A percentile compares a stretch with the other conserved stretches of the same genome.
phyloP scores from a whole-genome alignment of 2,113 vertebrate species.

The Neolamprologus variostigma region DNA sequence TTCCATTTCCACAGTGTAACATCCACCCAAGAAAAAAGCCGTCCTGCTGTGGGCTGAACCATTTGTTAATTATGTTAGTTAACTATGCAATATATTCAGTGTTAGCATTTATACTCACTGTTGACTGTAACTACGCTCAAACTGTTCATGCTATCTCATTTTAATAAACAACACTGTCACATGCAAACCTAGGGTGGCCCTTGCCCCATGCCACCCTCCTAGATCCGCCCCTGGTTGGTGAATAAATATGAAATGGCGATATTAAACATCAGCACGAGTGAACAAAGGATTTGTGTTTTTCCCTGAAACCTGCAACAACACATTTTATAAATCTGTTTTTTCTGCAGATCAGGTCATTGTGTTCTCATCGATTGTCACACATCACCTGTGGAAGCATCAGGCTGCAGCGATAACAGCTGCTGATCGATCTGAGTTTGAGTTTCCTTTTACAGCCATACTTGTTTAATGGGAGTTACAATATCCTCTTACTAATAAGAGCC shows the following conservation, averaged over 20 bases:
- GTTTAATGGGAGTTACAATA: not conserved
- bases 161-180: not conserved
- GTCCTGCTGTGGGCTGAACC: not conserved
- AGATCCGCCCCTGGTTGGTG: not conserved
- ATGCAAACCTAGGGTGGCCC: not conserved
- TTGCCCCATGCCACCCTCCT: not conserved
- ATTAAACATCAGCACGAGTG: not conserved
- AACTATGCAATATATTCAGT: accelerated
- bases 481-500: not conserved
- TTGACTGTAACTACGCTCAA: not conserved
- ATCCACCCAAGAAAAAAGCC: not conserved
- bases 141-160: not conserved
- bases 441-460: not conserved
- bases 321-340: accelerated
- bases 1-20: accelerated
- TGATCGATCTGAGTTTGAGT: not conserved
- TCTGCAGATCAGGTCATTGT: not conserved
- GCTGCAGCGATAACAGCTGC: not conserved
- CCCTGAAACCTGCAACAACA: not conserved
- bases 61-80: not conserved
- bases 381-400: not conserved
- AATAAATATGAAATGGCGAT: not conserved
- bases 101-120: not conserved
- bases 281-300: not conserved
- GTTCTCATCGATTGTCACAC: not conserved